Evolutionary conservation across 2,888 invertebrate species (phyloP).

Genomic region (Augochlorella aurata): DNA sequence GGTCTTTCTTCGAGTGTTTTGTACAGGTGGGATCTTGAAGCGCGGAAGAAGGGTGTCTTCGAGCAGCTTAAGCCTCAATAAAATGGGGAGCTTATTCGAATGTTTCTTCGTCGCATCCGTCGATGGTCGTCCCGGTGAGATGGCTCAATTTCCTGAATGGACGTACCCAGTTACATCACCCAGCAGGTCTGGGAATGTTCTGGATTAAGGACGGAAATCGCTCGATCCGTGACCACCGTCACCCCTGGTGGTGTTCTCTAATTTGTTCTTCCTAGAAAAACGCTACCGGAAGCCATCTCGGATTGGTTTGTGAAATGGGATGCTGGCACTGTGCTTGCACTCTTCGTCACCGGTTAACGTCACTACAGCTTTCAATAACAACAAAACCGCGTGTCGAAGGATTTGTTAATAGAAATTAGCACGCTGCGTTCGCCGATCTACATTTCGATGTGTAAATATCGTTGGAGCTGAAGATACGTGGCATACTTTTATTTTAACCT

Average conservation of each 20-base stretch:
- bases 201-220: conserved; percentile 68
- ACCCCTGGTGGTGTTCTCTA: conserved; percentile 50
- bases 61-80: conserved; percentile 28
- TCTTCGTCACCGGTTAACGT: background rate
- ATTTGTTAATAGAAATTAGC: background rate
- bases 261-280: conserved; percentile 55
- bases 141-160: conserved; percentile 73
- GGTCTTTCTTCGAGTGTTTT: background rate
- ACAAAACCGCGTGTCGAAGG: background rate
- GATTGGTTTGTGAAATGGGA: conserved; percentile 50
- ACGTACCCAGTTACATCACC: conserved; percentile 58
- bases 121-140: conserved; percentile 59
- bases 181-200: conserved; percentile 60
- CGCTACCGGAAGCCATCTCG: conserved; percentile 29
- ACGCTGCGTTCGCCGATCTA: background rate
- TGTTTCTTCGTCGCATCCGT: conserved; percentile 41
- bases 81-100: conserved; percentile 37
- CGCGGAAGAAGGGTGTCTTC: background rate
- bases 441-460: too few relatives aligned
- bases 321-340: conserved; percentile 1
- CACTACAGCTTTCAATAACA: background rate
- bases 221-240: conserved; percentile 57
- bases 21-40: too few relatives aligned
- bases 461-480: too few relatives aligned
- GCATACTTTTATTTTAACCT: too few relatives aligned